Evolutionary conservation across 2,797 vertebrate genomes (phyloP), one percentile per base, ranked within the genome.

Genomic region (Aphelocoma californica): DNA sequence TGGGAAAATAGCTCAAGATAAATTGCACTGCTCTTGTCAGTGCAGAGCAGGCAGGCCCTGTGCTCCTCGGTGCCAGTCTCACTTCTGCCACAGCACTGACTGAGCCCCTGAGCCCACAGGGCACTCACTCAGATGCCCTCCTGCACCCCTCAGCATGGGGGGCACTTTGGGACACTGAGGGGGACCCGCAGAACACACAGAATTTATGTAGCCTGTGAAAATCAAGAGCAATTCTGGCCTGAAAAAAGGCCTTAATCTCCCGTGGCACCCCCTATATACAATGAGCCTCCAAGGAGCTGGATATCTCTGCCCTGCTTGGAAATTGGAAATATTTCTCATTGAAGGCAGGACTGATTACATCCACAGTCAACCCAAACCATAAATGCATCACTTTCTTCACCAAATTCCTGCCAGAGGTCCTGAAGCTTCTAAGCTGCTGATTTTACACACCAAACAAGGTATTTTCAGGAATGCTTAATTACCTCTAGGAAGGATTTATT

Each of bases 41-140:
- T 0, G 0, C 12, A 20, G 38, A 67, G 32, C 83, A 88, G 77
- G 53, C 77, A 42, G 51, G 32, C 24, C 34, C 36, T 0, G 0
- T 0, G 5, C 26, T 38, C 10, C 24, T 31, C 25, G 9, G 31
- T 18, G 48, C 57, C 81, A 42, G 47, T 17, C 60, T 69, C 2
- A 0, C 42, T 44, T 14, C 45, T 10, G 4, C 29, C 38, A 10
- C 1, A 1, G 10, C 45, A 29, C 38, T 3, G 29, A 15, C 58
- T 1, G 8, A 73, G 53, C 19, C 9, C 61, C 24, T 0, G 1
- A 66, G 57, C 77, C n/a, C 12, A 0, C 0, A 0, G 29, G 2
- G 6, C 0, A 0, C 57, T 9, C 1, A 0, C 40, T 23, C 1
- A 0, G 4, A 6, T 4, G 14, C 18, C 4, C 4, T 16, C 15